Conservation (phyloP, 2,888 invertebrate species). For the Rotaria magnacalcarata region DNA sequence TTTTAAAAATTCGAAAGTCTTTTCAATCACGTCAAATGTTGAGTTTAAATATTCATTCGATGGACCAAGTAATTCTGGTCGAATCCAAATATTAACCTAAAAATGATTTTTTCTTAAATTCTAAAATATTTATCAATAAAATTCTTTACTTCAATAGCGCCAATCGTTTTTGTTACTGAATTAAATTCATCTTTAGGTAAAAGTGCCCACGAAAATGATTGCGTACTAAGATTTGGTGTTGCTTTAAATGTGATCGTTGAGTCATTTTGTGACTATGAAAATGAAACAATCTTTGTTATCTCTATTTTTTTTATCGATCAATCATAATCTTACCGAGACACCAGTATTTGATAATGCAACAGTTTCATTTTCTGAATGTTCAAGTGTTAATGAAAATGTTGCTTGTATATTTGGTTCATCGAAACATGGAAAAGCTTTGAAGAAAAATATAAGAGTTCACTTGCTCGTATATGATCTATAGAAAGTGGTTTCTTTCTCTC, state of each 20-base stretch:
- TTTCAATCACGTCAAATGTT: slow-evolving; percentile 32
- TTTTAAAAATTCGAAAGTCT: slow-evolving; percentile 28
- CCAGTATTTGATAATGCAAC: slow-evolving; percentile 89
- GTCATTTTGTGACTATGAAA: background rate
- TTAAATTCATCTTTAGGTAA: slow-evolving; percentile 40
- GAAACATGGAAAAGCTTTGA: slow-evolving; percentile 71
- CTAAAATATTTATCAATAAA: too few relatives aligned
- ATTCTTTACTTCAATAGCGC: background rate
- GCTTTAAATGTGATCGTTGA: slow-evolving; percentile 11
- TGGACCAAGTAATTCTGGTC: slow-evolving; percentile 18
- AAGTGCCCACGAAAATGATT: slow-evolving; percentile 42
- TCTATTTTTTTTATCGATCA: background rate
- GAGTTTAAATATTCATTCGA: slow-evolving; percentile 2
- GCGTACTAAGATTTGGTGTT: slow-evolving; percentile 37
- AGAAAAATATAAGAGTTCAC: background rate
- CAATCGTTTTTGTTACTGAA: background rate
- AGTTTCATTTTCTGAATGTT: slow-evolving; percentile 69
- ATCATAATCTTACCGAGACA: background rate
- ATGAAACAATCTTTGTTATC: background rate
- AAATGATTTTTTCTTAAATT: background rate
- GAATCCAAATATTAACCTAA: slow-evolving; percentile 37
- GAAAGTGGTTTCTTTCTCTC: background rate
- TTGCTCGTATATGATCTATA: too few relatives aligned
- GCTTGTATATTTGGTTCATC: slow-evolving; percentile 84
- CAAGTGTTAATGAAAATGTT: slow-evolving; percentile 73